Base-by-base conservation (phyloP, 2,888 invertebrate species). In the Drosophila maculinotata region DNA sequence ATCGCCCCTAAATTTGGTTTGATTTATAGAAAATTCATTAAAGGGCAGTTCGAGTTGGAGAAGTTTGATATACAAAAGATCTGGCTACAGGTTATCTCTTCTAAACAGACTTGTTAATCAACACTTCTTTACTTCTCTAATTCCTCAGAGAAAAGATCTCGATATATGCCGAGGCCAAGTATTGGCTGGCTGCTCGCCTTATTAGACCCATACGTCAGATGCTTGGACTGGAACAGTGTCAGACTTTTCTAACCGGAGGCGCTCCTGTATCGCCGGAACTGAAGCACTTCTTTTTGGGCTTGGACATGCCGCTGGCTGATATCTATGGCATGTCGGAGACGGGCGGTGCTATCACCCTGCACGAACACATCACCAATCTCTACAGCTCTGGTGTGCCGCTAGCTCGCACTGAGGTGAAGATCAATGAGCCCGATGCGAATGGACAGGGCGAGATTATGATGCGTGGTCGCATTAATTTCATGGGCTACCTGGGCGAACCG, bases 321-420 rank as follows among this genome's bases (percentile, higher is more conserved):
- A 94, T 95, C 1, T 98, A 96, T 83, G 98, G 98, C n/a, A 95
- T 97, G 95, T 96, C 96, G 3, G 97, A 97, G 91, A 93, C 94
- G n/a, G 96, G 96, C 1, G 96, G 96, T 0, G 96, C 97, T 78
- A 93, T 95, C 0, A 90, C 95, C 3, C 10, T 79, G 0, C 66
- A 85, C 36, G 49, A 69, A 3, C 39, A 70, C 0, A 51, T 68
- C 10, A 70, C 91, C 1, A 87, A 94, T 69, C 87, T 97, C 15
- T 94, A 94, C 44, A 94, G 95, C 64, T 94, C 96, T 7, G 98
- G 98, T 0, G 93, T 92, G 70, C 91, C 95, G 0, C 76, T 97
- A 3, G 92, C 93, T 0, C 96, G 96, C 0, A 92, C 93, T 2
- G 93, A 94, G 72, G 94, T 96, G 0, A 95, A 93, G 90, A 93